phyloP scores from a whole-genome alignment of 2,113 vertebrate species.

The Zeus faber region DNA sequence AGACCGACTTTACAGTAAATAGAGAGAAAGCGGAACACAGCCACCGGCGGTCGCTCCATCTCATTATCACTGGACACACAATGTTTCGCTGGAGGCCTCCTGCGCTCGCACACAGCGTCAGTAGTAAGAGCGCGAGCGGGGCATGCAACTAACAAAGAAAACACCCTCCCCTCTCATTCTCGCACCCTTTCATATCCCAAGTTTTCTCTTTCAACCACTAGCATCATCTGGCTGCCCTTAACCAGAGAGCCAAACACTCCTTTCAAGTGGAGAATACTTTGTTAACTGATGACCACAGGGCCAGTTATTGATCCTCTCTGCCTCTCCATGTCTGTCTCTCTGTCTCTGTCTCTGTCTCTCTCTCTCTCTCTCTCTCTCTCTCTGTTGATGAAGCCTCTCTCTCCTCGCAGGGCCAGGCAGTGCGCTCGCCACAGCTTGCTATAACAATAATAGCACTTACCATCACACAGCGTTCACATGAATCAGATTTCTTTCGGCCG shows the following conservation, averaged over 20 bases:
- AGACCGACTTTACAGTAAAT: slow-evolving; percentile 28
- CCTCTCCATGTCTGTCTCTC: slow-evolving; percentile 58
- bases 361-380: slow-evolving; percentile 60
- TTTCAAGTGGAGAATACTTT: slow-evolving; percentile 75
- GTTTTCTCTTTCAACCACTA: slow-evolving; percentile 67
- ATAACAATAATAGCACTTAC: slow-evolving; percentile 67
- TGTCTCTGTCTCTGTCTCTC: slow-evolving; percentile 52
- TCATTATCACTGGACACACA: slow-evolving; percentile 58
- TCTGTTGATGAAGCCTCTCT: slow-evolving; percentile 57
- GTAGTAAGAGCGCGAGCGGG: slow-evolving; percentile 66
- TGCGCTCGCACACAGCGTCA: slow-evolving; percentile 58
- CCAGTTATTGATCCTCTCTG: slow-evolving; percentile 74
- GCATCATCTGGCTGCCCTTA: slow-evolving; percentile 72
- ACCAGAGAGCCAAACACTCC: slow-evolving; percentile 68
- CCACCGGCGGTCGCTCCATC: slow-evolving; percentile 41
- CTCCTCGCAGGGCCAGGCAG: slow-evolving; percentile 51
- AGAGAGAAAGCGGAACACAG: slow-evolving; percentile 18
- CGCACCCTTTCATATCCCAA: slow-evolving; percentile 61
- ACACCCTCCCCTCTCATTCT: slow-evolving; percentile 54
- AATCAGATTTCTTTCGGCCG: slow-evolving; percentile 69
- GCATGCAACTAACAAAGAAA: slow-evolving; percentile 61
- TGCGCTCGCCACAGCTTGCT: slow-evolving; percentile 43
- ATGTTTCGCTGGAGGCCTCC: slow-evolving; percentile 54
- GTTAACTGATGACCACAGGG: slow-evolving; percentile 77
- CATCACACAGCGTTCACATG: slow-evolving; percentile 63